phyloP scores from a whole-genome alignment of 92 coral and sea anemone genomes.

The Epizoanthus stellaris region DNA sequence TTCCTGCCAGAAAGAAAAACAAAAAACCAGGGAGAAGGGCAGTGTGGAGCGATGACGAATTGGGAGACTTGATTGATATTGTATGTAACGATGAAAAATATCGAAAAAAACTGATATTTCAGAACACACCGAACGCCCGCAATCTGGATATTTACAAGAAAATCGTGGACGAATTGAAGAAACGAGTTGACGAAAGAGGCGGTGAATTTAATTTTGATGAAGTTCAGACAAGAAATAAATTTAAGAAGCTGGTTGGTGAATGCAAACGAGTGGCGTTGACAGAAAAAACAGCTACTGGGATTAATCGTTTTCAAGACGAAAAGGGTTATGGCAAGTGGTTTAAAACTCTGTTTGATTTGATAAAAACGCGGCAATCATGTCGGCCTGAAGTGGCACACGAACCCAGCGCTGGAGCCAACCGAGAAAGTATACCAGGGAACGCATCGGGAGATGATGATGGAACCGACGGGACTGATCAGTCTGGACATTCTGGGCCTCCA shows the following conservation, averaged over 20 bases:
- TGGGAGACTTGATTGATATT: slow-evolving; percentile 37
- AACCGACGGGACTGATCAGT: too few relatives aligned
- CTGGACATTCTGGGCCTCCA: too few relatives aligned
- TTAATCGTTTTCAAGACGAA: slow-evolving; percentile 39
- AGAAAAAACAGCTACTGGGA: slow-evolving; percentile 49
- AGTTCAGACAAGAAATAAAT: slow-evolving; percentile 40
- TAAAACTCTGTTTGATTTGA: slow-evolving; percentile 33
- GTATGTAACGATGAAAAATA: slow-evolving; percentile 40
- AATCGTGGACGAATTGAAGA: too few relatives aligned
- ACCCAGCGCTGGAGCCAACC: neutral
- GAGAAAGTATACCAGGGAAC: too few relatives aligned
- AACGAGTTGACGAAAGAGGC: slow-evolving; percentile 26
- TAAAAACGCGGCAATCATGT: slow-evolving; percentile 33
- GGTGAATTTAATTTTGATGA: slow-evolving; percentile 32
- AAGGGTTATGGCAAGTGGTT: slow-evolving; percentile 50
- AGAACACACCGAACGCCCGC: too few relatives aligned
- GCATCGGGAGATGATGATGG: too few relatives aligned
- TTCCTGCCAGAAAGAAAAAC: slow-evolving; percentile 2
- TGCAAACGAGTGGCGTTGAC: slow-evolving; percentile 48
- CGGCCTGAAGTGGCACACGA: slow-evolving; percentile 3
- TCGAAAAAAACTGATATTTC: neutral
- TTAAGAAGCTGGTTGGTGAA: slow-evolving; percentile 49
- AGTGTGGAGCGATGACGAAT: slow-evolving; percentile 8
- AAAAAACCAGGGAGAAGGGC: slow-evolving; percentile 6
- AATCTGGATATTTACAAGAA: too few relatives aligned